Evolutionary conservation across 1,140 invertebrate species (phyloP).

Genomic region (Fopius arisanus): DNA sequence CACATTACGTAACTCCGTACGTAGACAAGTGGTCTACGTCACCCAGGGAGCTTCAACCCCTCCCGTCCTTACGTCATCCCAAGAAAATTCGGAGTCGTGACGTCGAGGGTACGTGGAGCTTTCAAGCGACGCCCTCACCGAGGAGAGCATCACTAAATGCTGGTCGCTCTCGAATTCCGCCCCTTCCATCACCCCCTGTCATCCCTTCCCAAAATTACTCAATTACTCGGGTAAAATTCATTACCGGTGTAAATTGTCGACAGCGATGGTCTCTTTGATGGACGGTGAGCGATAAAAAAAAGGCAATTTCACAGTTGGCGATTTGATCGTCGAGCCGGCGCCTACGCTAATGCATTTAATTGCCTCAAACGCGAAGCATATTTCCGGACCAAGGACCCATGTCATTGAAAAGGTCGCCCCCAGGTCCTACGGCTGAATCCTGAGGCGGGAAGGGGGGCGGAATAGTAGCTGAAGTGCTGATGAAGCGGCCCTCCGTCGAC

Average conservation of each 20-base stretch:
- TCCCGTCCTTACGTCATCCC: background rate
- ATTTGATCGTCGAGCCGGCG: slow-evolving; percentile 20
- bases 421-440: background rate
- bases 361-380: slow-evolving; percentile 59
- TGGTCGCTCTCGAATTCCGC: slow-evolving; percentile 2
- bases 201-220: too few relatives aligned
- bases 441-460: slow-evolving; percentile 16
- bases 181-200: too few relatives aligned
- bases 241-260: background rate
- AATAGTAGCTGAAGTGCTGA: slow-evolving; percentile 20
- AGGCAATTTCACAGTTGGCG: background rate
- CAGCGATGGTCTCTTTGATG: too few relatives aligned
- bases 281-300: background rate
- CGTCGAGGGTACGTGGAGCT: slow-evolving; percentile 31
- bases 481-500: slow-evolving; percentile 38
- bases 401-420: slow-evolving; percentile 32
- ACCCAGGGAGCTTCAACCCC: background rate
- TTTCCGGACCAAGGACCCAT: slow-evolving; percentile 53
- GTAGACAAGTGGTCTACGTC: slow-evolving; percentile 23
- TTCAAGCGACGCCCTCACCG: background rate
- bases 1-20: slow-evolving; percentile 32
- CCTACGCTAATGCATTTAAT: slow-evolving; percentile 48
- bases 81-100: background rate
- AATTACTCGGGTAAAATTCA: background rate
- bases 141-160: slow-evolving; percentile 31